phyloP scores from a whole-genome alignment of 2,113 vertebrate species.

The Sardina pilchardus region DNA sequence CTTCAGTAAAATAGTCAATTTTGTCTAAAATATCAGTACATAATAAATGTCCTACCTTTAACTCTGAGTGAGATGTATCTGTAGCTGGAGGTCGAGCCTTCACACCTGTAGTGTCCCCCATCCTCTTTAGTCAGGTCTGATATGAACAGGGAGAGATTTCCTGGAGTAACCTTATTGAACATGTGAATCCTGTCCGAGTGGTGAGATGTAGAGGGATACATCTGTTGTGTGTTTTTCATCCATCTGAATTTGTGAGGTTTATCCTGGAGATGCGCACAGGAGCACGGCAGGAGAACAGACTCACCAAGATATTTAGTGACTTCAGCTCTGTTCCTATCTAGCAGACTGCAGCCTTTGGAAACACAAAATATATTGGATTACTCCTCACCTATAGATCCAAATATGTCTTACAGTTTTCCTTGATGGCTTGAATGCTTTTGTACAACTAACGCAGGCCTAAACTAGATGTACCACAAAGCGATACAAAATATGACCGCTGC shows the following conservation, averaged over 20 bases:
- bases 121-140: neutral
- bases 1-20: neutral
- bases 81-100: neutral
- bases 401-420: too few species aligned
- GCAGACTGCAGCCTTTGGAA: neutral
- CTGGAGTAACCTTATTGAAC: neutral
- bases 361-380: neutral
- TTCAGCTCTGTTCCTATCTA: neutral
- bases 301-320: neutral
- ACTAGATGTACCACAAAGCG: too few species aligned
- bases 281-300: neutral
- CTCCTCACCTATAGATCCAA: too few species aligned
- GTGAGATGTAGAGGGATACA: neutral
- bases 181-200: neutral
- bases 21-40: neutral
- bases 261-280: neutral
- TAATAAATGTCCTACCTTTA: neutral
- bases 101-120: neutral
- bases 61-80: neutral
- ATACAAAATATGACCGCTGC: too few species aligned
- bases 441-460: neutral
- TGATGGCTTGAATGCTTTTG: too few species aligned
- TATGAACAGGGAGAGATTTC: slow-evolving; percentile 11
- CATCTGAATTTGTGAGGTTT: neutral
- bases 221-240: neutral